Percentiles rank a stretch among this genome's conserved stretches.
Conservation (phyloP, 2,113 vertebrate species). For the Lophochroa leadbeateri region DNA sequence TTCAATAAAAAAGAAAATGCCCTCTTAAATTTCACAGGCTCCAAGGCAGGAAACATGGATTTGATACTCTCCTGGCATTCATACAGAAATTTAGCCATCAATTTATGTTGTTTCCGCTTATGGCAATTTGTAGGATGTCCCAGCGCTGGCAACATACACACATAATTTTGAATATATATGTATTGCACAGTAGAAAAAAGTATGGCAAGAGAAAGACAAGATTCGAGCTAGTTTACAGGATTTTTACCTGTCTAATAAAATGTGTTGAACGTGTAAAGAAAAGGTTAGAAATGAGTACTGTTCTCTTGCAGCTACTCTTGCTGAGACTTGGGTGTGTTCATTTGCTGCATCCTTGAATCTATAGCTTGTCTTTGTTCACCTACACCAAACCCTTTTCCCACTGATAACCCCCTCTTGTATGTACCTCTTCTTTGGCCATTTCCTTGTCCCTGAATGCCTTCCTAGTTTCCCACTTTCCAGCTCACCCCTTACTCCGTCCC, state of each 20-base stretch:
- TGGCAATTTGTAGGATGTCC: background rate
- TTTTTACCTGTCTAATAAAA: background rate
- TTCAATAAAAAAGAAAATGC: slow-evolving; percentile 39
- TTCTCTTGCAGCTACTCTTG: background rate
- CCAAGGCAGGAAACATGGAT: background rate
- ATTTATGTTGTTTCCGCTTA: background rate
- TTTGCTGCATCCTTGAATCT: background rate
- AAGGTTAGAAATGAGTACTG: background rate
- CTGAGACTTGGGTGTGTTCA: background rate
- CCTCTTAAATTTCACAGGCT: slow-evolving; percentile 41
- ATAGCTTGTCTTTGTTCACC: background rate
- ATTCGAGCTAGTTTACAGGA: background rate
- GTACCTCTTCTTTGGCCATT: background rate
- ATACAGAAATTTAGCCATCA: background rate
- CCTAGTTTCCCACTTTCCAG: background rate
- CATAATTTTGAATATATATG: background rate
- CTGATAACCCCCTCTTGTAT: background rate
- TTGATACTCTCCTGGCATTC: background rate
- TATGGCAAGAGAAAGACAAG: background rate
- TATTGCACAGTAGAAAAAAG: background rate
- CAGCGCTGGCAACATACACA: background rate
- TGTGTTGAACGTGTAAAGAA: background rate
- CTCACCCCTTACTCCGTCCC: background rate
- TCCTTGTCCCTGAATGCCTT: background rate
- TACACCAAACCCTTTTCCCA: background rate